Base-by-base conservation (phyloP, 1,140 invertebrate genomes). In the Drosophila subpulchrella region DNA sequence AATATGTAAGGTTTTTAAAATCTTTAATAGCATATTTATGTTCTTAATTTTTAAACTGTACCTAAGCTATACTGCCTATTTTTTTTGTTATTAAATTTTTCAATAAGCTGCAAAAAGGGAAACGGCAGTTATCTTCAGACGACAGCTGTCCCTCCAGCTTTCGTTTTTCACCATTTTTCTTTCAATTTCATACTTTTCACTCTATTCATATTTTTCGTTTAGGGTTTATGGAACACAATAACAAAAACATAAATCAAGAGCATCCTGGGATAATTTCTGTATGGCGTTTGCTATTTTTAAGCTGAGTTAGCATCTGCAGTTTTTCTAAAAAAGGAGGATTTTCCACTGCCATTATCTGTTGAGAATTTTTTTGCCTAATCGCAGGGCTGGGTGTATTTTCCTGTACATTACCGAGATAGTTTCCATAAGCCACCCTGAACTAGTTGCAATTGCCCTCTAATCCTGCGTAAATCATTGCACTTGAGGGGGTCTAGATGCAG, bases 181-280 rank as follows among this genome's bases (percentile, higher is more conserved):
- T 55, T 56, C 38, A 30, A 32, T 73, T 57, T 74, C 47, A 13
- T 55, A 44, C 50, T 47, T 53, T 60, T 61, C 50, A 41, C 32
- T 74, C 30, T 27, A 30, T 54, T 72, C 58, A 61, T 12, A 17
- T 24, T 30, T 48, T 30, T 30, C n/a, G 53, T 54, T 56, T 53
- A 15, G 42, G 63, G 68, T 74, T 86, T 79, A 79, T 76, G 75
- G 54, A 86, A 83, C 78, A 83, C 79, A 88, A 86, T 86, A 86
- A 86, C 83, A 86, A 79, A 88, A 88, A 79, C 79, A 86, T 86
- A 86, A 86, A 86, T 86, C 83, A 86, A 50, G 44, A 78, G 67
- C 63, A 56, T 66, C 42, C 67, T 51, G 42, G 71, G 53, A 86
- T 81, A 85, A 86, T 85, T 85, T 84, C 50, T 65, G 54, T 70